Evolutionary conservation across 2,797 vertebrate genomes (phyloP).

Genomic region (Phoxinus dragarum): DNA sequence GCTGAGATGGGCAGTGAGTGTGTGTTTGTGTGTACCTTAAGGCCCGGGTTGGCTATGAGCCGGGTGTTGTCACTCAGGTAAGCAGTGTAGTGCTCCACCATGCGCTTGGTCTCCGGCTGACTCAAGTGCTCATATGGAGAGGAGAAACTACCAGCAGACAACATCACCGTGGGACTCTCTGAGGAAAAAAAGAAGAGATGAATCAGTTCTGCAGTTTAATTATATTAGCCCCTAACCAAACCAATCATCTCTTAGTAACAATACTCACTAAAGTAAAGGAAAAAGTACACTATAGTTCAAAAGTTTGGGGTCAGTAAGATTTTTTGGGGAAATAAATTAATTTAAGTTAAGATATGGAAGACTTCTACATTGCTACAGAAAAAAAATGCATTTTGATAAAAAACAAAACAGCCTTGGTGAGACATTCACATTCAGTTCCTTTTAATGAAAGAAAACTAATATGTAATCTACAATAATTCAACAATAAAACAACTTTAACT

Average conservation of each 20-base stretch:
- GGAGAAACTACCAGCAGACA: constrained; percentile 96
- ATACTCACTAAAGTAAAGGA: not conserved
- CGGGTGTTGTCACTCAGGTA: constrained; percentile 99
- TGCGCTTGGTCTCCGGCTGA: constrained; percentile 97
- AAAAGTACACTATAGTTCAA: not conserved
- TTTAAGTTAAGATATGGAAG: not conserved
- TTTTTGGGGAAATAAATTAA: not conserved
- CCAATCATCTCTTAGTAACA: not conserved
- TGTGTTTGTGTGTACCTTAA: constrained; percentile 83
- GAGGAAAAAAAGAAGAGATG: constrained; percentile 44
- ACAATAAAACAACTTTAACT: not conserved
- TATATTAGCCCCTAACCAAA: not conserved
- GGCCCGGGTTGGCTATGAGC: constrained; percentile 96
- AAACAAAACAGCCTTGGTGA: not conserved
- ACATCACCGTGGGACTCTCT: constrained; percentile 98
- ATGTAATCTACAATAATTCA: not conserved
- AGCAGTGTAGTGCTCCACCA: constrained; percentile 99
- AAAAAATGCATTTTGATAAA: not conserved
- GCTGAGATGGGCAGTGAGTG: not conserved
- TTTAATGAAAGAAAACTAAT: not conserved
- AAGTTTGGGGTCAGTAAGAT: not conserved
- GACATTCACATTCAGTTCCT: not conserved
- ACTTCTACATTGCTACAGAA: too few relatives aligned
- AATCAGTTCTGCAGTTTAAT: not conserved
- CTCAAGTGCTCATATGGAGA: constrained; percentile 98